Conservation (phyloP, 2,797 vertebrate species). For the Nyctibius grandis region DNA sequence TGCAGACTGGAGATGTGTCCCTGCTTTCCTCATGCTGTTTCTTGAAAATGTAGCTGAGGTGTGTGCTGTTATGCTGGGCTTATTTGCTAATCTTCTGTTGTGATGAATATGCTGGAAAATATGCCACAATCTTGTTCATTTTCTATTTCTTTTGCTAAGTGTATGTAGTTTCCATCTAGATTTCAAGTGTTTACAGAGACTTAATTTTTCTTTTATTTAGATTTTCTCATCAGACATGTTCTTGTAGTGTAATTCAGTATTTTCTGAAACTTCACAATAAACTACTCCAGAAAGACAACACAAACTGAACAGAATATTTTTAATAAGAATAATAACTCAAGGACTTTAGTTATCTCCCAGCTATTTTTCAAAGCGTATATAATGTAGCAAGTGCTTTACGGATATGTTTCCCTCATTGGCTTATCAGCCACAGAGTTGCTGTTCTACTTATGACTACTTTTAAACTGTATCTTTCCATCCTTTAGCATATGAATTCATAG, state of each 20-base stretch:
- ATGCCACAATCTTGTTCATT: not conserved
- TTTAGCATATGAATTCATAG: not conserved
- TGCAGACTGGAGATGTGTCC: not conserved
- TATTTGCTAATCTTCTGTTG: not conserved
- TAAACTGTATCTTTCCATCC: not conserved
- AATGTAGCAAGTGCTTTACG: not conserved
- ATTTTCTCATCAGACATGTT: not conserved
- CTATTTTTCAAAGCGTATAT: not conserved
- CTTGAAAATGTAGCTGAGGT: not conserved
- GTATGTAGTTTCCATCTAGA: not conserved
- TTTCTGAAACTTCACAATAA: not conserved
- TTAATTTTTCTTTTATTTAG: not conserved
- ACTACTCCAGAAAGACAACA: not conserved
- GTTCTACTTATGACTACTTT: not conserved
- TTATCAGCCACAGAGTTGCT: not conserved
- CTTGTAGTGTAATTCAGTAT: not conserved
- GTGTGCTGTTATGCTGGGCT: not conserved
- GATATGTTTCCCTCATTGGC: not conserved
- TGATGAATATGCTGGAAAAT: not conserved
- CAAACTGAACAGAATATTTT: not conserved
- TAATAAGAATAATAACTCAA: not conserved
- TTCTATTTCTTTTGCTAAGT: not conserved
- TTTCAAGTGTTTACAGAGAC: not conserved
- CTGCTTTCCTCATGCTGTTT: not conserved
- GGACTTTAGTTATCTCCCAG: not conserved